phyloP scores from a whole-genome alignment of 2,113 vertebrate genomes.

The Lepus europaeus region DNA sequence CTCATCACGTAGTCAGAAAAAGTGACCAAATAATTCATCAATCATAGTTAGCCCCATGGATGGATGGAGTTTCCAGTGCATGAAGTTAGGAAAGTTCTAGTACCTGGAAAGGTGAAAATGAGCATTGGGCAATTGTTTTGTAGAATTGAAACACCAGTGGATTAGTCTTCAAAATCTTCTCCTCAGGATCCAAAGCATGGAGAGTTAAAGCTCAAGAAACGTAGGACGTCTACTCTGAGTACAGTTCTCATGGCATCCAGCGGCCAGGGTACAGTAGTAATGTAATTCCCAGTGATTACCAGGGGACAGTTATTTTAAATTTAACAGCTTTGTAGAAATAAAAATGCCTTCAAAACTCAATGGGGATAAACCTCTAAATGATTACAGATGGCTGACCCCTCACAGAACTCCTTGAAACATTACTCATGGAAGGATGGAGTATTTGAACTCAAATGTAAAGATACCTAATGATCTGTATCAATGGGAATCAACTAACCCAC shows the following conservation, averaged over 20 bases:
- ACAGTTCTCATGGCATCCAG: background rate
- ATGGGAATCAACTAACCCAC: background rate
- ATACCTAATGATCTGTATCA: background rate
- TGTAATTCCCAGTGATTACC: slow-evolving; percentile 10
- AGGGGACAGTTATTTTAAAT: slow-evolving; percentile 22
- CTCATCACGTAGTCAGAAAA: slow-evolving; percentile 15
- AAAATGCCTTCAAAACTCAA: slow-evolving; percentile 22
- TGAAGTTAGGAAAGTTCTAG: background rate
- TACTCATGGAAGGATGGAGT: background rate
- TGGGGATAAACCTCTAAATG: slow-evolving; percentile 23
- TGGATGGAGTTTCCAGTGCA: background rate
- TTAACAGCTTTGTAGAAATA: slow-evolving; percentile 46
- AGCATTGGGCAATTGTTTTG: background rate
- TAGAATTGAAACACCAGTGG: background rate
- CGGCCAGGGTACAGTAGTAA: background rate
- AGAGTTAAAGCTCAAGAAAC: background rate
- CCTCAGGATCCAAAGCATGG: background rate
- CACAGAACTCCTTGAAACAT: background rate
- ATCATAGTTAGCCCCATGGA: background rate
- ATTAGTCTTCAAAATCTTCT: slow-evolving; percentile 1
- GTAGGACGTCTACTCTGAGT: background rate
- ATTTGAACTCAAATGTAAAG: slow-evolving; percentile 33
- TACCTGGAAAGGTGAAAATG: background rate
- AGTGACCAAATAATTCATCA: slow-evolving; percentile 21
- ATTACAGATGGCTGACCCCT: slow-evolving; percentile 40